Conservation (phyloP, 2,888 invertebrate genomes). For the Sisyra terminalis region DNA sequence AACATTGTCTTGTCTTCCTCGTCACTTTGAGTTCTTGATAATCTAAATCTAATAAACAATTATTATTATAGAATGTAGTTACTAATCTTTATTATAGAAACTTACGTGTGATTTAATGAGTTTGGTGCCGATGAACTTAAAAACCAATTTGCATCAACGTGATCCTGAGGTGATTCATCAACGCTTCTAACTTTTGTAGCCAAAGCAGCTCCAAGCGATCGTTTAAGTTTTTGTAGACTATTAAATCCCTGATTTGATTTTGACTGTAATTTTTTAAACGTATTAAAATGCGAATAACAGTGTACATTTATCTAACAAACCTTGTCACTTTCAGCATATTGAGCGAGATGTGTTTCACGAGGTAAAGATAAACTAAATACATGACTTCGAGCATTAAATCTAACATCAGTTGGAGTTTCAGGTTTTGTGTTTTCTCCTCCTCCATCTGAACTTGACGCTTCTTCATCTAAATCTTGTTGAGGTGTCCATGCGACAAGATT, state of each 20-base stretch:
- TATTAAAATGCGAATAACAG: too few species aligned
- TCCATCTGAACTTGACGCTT: constrained; percentile 19
- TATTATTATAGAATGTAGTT: constrained; percentile 2
- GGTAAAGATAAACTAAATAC: constrained; percentile 64
- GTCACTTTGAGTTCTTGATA: constrained; percentile 10
- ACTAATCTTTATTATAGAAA: too few species aligned
- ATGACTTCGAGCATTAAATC: constrained; percentile 26
- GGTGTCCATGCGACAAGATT: constrained; percentile 54
- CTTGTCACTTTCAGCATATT: constrained; percentile 22
- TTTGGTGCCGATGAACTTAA: constrained; percentile 65
- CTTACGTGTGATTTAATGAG: constrained; percentile 41
- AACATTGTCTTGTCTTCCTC: constrained; percentile 6
- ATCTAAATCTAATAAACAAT: constrained; percentile 3
- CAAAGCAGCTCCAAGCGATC: constrained; percentile 32
- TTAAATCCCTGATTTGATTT: constrained; percentile 32
- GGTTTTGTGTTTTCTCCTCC: constrained; percentile 8
- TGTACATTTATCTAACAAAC: constrained; percentile 11
- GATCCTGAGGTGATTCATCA: constrained; percentile 22
- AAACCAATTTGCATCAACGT: constrained; percentile 57
- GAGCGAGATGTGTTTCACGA: constrained; percentile 36
- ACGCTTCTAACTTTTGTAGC: constrained; percentile 33
- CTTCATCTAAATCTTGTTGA: constrained; percentile 68
- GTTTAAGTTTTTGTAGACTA: constrained; percentile 51
- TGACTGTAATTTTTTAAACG: too few species aligned
- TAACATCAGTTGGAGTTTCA: constrained; percentile 12